Conservation (phyloP, 2,113 vertebrate genomes). For the Tachysurus fulvidraco region DNA sequence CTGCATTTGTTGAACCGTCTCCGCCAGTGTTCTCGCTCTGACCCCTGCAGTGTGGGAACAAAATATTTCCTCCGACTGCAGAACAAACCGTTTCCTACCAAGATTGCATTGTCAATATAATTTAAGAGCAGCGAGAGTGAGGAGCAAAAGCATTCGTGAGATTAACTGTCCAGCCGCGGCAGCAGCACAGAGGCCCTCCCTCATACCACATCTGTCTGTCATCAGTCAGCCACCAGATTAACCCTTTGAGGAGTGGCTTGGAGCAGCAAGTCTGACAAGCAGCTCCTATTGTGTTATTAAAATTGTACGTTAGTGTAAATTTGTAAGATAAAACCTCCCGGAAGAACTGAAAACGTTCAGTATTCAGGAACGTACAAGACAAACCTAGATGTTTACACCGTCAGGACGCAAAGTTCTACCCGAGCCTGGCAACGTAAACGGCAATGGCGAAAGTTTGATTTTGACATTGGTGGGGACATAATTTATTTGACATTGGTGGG, state of each 20-base stretch:
- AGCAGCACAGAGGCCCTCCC: constrained; percentile 19
- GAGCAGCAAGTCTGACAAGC: not conserved
- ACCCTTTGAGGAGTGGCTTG: not conserved
- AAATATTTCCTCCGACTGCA: constrained; percentile 70
- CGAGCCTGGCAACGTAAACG: not conserved
- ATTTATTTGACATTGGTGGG: too few species aligned
- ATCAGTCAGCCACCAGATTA: constrained; percentile 17
- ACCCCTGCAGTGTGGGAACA: constrained; percentile 75
- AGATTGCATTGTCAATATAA: constrained; percentile 66
- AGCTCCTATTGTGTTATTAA: not conserved
- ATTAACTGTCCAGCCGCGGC: constrained; percentile 18
- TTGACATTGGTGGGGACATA: too few species aligned
- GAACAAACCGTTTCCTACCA: constrained; percentile 66
- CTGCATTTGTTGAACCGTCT: not conserved
- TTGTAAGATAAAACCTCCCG: too few species aligned
- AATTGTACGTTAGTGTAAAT: not conserved
- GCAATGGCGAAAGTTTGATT: too few species aligned
- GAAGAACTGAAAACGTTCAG: not conserved
- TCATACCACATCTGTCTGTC: constrained; percentile 31
- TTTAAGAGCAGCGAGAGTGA: constrained; percentile 62
- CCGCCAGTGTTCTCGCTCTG: constrained; percentile 52
- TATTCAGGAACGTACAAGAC: not conserved
- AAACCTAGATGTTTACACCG: not conserved
- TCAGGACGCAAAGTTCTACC: not conserved
- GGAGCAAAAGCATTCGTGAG: constrained; percentile 33